Percentiles rank a stretch among this genome's conserved stretches.
These are phyloP conservation scores for Eupsilia transversa DNA, from an alignment of 2,888 invertebrate species.

Conservation along the genomic window DNA sequence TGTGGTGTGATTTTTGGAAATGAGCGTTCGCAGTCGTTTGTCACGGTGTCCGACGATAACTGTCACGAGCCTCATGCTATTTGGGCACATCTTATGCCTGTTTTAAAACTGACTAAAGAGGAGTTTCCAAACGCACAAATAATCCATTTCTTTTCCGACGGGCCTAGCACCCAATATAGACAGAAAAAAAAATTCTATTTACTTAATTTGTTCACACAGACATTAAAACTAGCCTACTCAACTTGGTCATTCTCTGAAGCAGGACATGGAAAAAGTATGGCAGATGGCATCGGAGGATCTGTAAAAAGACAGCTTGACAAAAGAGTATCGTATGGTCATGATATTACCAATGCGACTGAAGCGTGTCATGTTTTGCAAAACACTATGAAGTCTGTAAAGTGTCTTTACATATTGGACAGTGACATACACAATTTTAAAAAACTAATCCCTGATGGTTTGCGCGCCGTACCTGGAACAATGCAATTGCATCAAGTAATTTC, in stretches of 20 bases:
- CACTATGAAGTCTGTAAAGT: constrained; percentile 16
- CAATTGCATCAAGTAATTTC: constrained; percentile 48
- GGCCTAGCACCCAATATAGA: not conserved
- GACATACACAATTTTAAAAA: constrained; percentile 35
- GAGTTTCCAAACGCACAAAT: not conserved
- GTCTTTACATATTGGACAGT: constrained; percentile 4
- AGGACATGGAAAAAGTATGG: constrained; percentile 29
- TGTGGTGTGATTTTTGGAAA: constrained; percentile 50
- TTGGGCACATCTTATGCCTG: constrained; percentile 14
- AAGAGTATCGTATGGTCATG: constrained; percentile 40
- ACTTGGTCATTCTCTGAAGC: constrained; percentile 5
- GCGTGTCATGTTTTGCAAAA: constrained; percentile 39
- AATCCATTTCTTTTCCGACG: constrained; percentile 2
- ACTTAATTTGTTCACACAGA: constrained; percentile 9
- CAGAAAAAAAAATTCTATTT: not conserved
- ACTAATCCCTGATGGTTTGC: constrained; percentile 23
- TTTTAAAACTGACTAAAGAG: not conserved
- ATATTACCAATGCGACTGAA: constrained; percentile 53
- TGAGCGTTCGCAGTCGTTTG: constrained; percentile 49
- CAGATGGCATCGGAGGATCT: constrained; percentile 59
- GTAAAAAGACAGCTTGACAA: constrained; percentile 52
- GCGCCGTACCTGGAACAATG: constrained; percentile 41
- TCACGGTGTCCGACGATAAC: constrained; percentile 53
- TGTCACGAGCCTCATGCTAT: constrained; percentile 37
- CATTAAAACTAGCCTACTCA: constrained; percentile 7